Evolutionary conservation across 2,113 vertebrate species (phyloP).

Genomic region (Syngnathus typhle): DNA sequence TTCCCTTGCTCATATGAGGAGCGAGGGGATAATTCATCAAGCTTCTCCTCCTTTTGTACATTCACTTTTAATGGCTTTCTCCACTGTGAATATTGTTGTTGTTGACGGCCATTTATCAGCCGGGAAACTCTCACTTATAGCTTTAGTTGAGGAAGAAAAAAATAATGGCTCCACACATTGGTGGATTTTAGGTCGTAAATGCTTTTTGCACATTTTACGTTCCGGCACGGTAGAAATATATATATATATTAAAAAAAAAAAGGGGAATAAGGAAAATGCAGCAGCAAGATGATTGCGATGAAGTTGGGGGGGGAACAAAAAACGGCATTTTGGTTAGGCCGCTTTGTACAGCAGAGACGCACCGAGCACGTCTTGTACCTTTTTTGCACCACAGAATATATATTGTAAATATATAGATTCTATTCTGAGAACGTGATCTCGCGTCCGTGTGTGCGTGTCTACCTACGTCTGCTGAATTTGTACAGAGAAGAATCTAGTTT

Average conservation of each 20-base stretch:
- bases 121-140: conserved; percentile 15
- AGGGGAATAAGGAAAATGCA: conserved; percentile 34
- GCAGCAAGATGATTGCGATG: conserved; percentile 8
- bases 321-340: conserved; percentile 26
- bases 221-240: conserved; percentile 32
- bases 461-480: conserved; percentile 65
- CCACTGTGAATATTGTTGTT: conserved; percentile 32
- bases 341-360: conserved; percentile 50
- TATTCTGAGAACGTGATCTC: conserved; percentile 56
- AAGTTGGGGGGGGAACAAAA: not conserved
- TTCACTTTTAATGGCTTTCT: conserved; percentile 30
- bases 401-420: conserved; percentile 65
- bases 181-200: conserved; percentile 29
- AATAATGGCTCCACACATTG: conserved; percentile 16
- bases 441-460: conserved; percentile 30
- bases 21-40: conserved; percentile 30
- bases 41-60: conserved; percentile 25
- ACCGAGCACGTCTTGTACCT: conserved; percentile 44
- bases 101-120: conserved; percentile 31
- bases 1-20: not conserved
- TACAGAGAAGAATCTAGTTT: conserved; percentile 71
- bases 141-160: conserved; percentile 30
- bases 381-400: conserved; percentile 61
- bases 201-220: conserved; percentile 26
- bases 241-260: conserved; percentile 6